These are phyloP conservation scores for Phymastichus coffea DNA, from an alignment of 1,140 invertebrate species.

Conservation along the genomic window DNA sequence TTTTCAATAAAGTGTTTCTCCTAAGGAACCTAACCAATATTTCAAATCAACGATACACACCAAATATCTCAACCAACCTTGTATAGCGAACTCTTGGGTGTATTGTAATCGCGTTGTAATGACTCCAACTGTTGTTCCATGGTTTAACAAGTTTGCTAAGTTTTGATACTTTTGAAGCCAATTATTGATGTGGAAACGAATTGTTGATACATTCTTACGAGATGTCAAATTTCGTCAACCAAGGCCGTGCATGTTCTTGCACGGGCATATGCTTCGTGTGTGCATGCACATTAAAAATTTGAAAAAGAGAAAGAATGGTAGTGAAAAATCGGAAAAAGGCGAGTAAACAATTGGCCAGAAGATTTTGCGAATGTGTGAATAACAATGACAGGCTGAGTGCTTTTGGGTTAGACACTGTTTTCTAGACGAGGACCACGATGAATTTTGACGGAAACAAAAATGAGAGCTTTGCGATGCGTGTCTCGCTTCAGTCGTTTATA, in stretches of 20 bases:
- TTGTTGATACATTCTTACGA: too few species aligned
- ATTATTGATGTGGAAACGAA: too few species aligned
- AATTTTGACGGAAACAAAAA: constrained; percentile 2
- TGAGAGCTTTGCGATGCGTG: neutral
- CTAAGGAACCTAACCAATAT: neutral
- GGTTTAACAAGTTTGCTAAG: too few species aligned
- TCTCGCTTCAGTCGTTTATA: constrained; percentile 14
- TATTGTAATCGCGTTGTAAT: neutral
- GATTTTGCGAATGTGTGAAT: neutral
- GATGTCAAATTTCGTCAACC: too few species aligned
- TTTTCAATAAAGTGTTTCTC: neutral
- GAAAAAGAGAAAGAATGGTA: neutral
- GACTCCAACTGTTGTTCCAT: too few species aligned
- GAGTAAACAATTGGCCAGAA: neutral
- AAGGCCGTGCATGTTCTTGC: neutral
- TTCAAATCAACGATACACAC: neutral
- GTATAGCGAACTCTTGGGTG: neutral
- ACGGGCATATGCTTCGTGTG: too few species aligned
- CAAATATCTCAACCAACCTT: constrained; percentile 23
- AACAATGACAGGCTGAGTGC: too few species aligned
- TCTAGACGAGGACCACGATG: neutral
- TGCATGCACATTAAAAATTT: neutral
- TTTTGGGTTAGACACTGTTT: too few species aligned
- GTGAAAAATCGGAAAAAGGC: too few species aligned
- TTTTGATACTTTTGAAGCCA: too few species aligned